phyloP scores from a whole-genome alignment of 2,797 vertebrate genomes.

The Pipistrellus pygmaeus region DNA sequence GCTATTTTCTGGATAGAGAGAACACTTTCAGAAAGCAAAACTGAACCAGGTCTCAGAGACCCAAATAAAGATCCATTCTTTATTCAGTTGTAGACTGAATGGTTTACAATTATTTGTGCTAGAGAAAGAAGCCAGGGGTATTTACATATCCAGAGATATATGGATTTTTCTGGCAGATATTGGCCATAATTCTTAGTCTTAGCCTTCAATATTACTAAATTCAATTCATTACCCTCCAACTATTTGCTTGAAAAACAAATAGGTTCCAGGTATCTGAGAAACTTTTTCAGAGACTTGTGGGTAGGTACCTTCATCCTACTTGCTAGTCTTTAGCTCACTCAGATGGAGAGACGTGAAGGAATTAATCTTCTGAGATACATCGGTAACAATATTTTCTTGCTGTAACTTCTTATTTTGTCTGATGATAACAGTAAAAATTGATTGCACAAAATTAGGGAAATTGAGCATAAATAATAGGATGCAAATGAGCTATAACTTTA shows the following conservation, averaged over 20 bases:
- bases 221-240: neutral
- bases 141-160: neutral
- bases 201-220: neutral
- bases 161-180: neutral
- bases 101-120: neutral
- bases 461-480: slow-evolving; percentile 57
- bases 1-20: neutral
- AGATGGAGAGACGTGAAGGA: neutral
- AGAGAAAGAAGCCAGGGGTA: neutral
- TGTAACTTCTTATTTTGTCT: slow-evolving; percentile 44
- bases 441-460: slow-evolving; percentile 47
- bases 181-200: neutral
- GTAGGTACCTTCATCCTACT: neutral
- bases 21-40: neutral
- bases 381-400: neutral
- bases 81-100: neutral
- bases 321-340: neutral
- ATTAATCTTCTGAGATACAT: slow-evolving; percentile 24
- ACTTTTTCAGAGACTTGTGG: neutral
- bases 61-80: neutral
- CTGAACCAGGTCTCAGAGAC: neutral
- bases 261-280: neutral
- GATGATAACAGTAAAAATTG: slow-evolving; percentile 46
- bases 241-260: neutral
- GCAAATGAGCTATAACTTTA: slow-evolving; percentile 49